Evolutionary conservation across 2,888 invertebrate genomes (phyloP).

Genomic region (Pristionchus exspectatus): DNA sequence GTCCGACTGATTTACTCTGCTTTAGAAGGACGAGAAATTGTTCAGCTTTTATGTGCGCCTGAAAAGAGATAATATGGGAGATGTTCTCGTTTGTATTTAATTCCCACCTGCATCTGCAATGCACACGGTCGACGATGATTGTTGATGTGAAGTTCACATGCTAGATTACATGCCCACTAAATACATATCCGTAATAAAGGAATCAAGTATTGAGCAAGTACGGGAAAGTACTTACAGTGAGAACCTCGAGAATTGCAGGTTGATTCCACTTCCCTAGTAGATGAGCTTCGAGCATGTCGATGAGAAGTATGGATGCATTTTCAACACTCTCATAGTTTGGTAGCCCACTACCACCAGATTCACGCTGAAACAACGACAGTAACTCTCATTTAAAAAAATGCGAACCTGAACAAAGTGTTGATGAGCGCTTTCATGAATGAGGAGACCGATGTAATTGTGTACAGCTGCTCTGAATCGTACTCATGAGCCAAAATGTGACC

Average conservation of each 20-base stretch:
- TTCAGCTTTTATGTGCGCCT: slow-evolving; percentile 42
- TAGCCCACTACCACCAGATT: not conserved
- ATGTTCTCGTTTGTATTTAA: not conserved
- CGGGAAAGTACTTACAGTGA: not conserved
- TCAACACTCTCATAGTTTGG: not conserved
- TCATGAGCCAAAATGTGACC: not conserved
- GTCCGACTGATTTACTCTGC: slow-evolving; percentile 12
- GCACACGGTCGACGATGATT: slow-evolving; percentile 63
- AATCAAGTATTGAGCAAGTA: not conserved
- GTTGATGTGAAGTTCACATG: slow-evolving; percentile 60
- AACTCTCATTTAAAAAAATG: not conserved
- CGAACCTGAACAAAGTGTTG: slow-evolving; percentile 58
- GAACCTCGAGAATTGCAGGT: slow-evolving; percentile 2
- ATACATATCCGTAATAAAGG: not conserved
- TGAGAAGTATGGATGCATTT: slow-evolving; percentile 1
- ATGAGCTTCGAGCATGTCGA: slow-evolving; percentile 34
- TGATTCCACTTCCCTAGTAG: slow-evolving; percentile 31
- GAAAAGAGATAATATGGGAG: not conserved
- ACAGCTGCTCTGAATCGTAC: slow-evolving; percentile 58
- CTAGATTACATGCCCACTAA: slow-evolving; percentile 64
- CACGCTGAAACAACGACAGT: not conserved
- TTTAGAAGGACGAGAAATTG: slow-evolving; percentile 49
- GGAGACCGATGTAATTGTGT: slow-evolving; percentile 61
- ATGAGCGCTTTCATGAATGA: slow-evolving; percentile 66
- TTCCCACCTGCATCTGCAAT: slow-evolving; percentile 49